Percentiles rank a stretch among this genome's conserved stretches.
These are phyloP conservation scores for Criorhina ranunculi DNA, from an alignment of 2,888 invertebrate species.

Conservation along the genomic window DNA sequence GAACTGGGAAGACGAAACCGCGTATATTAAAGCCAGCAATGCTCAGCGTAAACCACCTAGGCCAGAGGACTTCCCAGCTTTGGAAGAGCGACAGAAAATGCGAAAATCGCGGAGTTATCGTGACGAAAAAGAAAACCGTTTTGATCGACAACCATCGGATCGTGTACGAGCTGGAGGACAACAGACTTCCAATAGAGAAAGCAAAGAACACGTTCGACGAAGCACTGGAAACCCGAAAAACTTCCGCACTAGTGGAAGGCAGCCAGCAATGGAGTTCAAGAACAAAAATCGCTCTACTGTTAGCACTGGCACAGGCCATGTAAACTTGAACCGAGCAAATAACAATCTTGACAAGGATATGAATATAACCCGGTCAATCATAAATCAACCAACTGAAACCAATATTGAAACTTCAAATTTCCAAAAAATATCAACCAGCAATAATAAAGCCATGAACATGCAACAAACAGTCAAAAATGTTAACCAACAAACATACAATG, in stretches of 20 bases:
- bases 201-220: constrained; percentile 47
- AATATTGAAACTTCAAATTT: constrained; percentile 40
- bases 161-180: constrained; percentile 48
- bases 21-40: constrained; percentile 88
- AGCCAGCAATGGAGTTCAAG: constrained; percentile 83
- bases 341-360: constrained; percentile 54
- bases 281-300: constrained; percentile 79
- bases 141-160: constrained; percentile 78
- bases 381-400: constrained; percentile 39
- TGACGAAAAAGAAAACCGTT: constrained; percentile 83
- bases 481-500: constrained; percentile 61
- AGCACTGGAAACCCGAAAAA: constrained; percentile 45
- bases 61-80: constrained; percentile 87
- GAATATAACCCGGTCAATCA: constrained; percentile 50
- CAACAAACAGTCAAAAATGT: constrained; percentile 46
- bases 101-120: constrained; percentile 79
- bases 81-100: constrained; percentile 80
- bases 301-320: constrained; percentile 36
- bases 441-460: constrained; percentile 40
- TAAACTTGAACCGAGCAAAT: constrained; percentile 42
- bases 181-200: constrained; percentile 49
- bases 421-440: constrained; percentile 49
- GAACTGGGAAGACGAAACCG: constrained; percentile 97
- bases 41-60: constrained; percentile 84
- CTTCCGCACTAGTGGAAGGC: constrained; percentile 76